Evolutionary conservation across 2,888 invertebrate species (phyloP).

Genomic region (Eudemis profundana): DNA sequence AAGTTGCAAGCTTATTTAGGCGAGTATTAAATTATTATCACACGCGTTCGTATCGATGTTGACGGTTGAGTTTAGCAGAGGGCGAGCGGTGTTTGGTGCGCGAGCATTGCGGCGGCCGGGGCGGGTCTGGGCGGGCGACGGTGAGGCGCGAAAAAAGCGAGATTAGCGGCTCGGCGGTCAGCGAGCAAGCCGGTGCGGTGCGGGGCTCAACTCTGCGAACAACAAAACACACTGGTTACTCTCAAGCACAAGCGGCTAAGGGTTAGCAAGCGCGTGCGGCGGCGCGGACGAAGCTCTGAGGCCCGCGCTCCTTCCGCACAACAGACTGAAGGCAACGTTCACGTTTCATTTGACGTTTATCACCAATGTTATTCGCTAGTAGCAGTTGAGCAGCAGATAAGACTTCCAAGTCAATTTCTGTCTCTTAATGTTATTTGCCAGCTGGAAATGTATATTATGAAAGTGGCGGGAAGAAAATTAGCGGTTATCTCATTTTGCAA

Average conservation of each 20-base stretch:
- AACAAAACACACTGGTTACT: slow-evolving; percentile 85
- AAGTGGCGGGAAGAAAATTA: slow-evolving; percentile 63
- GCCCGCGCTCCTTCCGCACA: slow-evolving; percentile 59
- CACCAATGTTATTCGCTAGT: slow-evolving; percentile 41
- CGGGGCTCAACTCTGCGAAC: slow-evolving; percentile 85
- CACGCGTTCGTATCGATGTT: slow-evolving; percentile 84
- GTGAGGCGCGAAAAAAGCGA: slow-evolving; percentile 84
- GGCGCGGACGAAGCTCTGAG: slow-evolving; percentile 61
- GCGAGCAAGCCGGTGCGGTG: slow-evolving; percentile 84
- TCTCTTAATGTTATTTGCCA: slow-evolving; percentile 67
- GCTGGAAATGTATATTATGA: slow-evolving; percentile 61
- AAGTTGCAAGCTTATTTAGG: slow-evolving; percentile 84
- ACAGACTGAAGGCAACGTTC: slow-evolving; percentile 42
- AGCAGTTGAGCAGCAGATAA: slow-evolving; percentile 31
- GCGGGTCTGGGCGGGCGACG: slow-evolving; percentile 78
- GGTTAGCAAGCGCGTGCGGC: slow-evolving; percentile 80
- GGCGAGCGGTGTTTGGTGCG: slow-evolving; percentile 84
- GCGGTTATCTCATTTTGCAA: slow-evolving; percentile 58
- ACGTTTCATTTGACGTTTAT: slow-evolving; percentile 33
- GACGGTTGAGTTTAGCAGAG: slow-evolving; percentile 82
- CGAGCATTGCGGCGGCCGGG: slow-evolving; percentile 82
- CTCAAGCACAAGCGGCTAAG: slow-evolving; percentile 84
- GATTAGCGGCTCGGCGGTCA: slow-evolving; percentile 85
- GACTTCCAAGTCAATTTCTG: slow-evolving; percentile 55
- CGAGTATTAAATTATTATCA: slow-evolving; percentile 83